Evolutionary conservation across 2,113 vertebrate genomes (phyloP).

Genomic region (Sylvilagus bachmani): DNA sequence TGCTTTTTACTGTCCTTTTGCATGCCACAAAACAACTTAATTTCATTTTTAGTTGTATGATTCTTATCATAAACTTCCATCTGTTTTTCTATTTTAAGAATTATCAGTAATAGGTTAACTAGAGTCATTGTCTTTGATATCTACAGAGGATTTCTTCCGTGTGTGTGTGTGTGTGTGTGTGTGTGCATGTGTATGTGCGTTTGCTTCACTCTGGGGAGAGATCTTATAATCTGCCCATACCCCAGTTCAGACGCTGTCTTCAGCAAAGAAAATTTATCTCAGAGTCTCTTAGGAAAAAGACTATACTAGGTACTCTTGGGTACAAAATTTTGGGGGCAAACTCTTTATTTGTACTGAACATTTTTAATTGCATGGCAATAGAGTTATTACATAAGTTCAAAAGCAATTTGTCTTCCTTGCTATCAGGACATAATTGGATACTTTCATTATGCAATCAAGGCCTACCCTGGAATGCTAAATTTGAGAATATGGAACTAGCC

Average conservation of each 20-base stretch:
- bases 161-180: too few relatives aligned
- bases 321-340: background rate
- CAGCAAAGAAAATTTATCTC: background rate
- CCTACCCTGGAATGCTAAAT: background rate
- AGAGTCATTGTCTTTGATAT: background rate
- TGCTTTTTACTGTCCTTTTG: background rate
- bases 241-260: background rate
- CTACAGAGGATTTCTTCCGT: background rate
- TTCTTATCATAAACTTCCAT: background rate
- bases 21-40: background rate
- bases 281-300: background rate
- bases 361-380: background rate
- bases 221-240: background rate
- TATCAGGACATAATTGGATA: background rate
- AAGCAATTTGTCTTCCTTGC: background rate
- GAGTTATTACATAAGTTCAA: background rate
- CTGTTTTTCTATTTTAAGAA: background rate
- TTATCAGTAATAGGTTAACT: background rate
- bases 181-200: background rate
- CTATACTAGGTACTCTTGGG: background rate
- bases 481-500: background rate
- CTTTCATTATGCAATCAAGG: background rate
- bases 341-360: background rate
- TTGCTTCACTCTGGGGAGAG: background rate
- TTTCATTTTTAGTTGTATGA: background rate